phyloP scores from a whole-genome alignment of 2,888 invertebrate species.

The Rapana venosa region DNA sequence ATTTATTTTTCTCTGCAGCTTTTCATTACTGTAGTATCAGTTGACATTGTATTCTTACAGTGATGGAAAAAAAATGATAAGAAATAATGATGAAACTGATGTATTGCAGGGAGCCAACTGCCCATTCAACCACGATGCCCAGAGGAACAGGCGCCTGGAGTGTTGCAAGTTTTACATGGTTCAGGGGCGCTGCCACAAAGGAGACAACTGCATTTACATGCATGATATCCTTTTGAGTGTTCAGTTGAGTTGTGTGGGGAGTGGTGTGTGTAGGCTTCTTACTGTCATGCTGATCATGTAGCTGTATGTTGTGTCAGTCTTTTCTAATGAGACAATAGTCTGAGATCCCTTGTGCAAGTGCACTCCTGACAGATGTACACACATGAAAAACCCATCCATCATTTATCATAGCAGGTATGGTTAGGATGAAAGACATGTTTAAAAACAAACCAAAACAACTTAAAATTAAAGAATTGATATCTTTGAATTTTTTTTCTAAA shows the following conservation, averaged over 20 bases:
- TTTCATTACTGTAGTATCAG: too few species aligned
- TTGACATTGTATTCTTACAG: too few species aligned
- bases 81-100: neutral
- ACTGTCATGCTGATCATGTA: neutral
- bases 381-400: too few species aligned
- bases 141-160: constrained; percentile 91
- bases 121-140: constrained; percentile 90
- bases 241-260: neutral
- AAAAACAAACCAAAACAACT: too few species aligned
- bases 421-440: too few species aligned
- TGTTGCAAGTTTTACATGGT: constrained; percentile 97
- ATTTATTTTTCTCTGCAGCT: too few species aligned
- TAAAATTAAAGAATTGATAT: too few species aligned
- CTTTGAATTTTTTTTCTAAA: too few species aligned
- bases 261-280: neutral
- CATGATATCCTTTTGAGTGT: constrained; percentile 81
- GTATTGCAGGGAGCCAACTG: constrained; percentile 86
- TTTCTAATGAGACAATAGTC: too few species aligned
- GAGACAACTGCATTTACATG: constrained; percentile 96
- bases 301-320: neutral
- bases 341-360: too few species aligned
- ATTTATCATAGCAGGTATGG: too few species aligned
- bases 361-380: too few species aligned
- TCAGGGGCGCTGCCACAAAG: constrained; percentile 93
- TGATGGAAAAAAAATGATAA: neutral